Conservation (phyloP, 2,888 invertebrate genomes). For the Notodonta dromedarius region DNA sequence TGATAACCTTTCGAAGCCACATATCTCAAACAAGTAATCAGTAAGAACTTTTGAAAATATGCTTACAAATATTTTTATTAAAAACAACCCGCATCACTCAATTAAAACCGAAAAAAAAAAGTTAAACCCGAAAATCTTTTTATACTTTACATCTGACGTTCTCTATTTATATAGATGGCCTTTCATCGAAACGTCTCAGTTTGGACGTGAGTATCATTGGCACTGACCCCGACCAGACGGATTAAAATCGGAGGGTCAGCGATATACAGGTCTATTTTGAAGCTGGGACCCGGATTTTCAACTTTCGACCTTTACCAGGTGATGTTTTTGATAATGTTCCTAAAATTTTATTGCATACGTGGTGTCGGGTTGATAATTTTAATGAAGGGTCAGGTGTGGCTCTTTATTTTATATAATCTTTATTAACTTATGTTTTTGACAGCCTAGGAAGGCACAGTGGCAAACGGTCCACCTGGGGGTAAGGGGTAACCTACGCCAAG, state of each 20-base stretch:
- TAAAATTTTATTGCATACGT: neutral
- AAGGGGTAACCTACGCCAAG: too few species aligned
- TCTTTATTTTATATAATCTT: too few species aligned
- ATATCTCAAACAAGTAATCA: too few species aligned
- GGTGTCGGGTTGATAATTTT: neutral
- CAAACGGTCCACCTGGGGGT: too few species aligned
- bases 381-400: neutral
- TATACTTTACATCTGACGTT: constrained; percentile 15
- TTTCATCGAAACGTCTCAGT: constrained; percentile 25
- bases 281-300: constrained; percentile 19
- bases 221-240: constrained; percentile 25
- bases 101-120: neutral
- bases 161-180: constrained; percentile 36
- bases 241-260: constrained; percentile 30
- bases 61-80: too few species aligned
- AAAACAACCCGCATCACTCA: neutral
- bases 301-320: constrained; percentile 12
- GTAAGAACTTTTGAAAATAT: too few species aligned
- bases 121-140: neutral
- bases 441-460: too few species aligned
- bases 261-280: constrained; percentile 4
- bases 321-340: neutral
- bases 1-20: too few species aligned
- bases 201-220: constrained; percentile 17
- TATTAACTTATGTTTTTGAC: too few species aligned